Base-by-base conservation (phyloP, 1,140 invertebrate species). In the Oedothorax gibbosus region DNA sequence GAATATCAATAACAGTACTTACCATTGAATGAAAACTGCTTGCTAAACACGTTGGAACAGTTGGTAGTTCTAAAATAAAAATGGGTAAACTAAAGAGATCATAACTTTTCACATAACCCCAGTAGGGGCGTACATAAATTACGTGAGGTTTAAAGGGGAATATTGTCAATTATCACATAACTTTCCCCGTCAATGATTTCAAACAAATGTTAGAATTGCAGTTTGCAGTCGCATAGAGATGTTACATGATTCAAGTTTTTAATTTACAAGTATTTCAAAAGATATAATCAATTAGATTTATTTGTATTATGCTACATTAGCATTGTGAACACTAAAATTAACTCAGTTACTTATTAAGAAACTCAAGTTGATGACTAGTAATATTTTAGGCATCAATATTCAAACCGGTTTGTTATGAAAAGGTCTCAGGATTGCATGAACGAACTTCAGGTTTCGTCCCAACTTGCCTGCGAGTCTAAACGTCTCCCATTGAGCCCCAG, bases 401-500 rank as follows among this genome's bases (percentile, higher is more conserved):
- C 15, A 11, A 0, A 15, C 0, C 15, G 15, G 0, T 57, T 57
- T 11, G 15, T 60, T 60, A 14, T 60, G 3, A 60, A 6, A 14
- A 14, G 12, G 3, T 12, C 12, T 60, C 12, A 14, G 12, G 12
- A 57, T 60, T 60, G n/a, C 9, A 0, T 7, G 12, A 12, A 6
- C n/a, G 3, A 60, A 7, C 12, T 6, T 14, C 2, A 0, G 6
- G 14, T 71, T 4, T 20, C 49, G 6, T 50, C 12, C 11, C n/a
- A 53, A 20, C n/a, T 35, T 35, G 76, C 81, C 81, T 4, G 64
- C 68, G 11, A 84, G 18, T 49, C 81, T 65, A 8, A 84, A 84
- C 8, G 81, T 84, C 15, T 84, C 81, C 81, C 81, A 84, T 3
- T 76, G 81, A 50, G 71, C 81, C 9, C 62, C n/a, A 0, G 71